phyloP scores from a whole-genome alignment of 1,140 invertebrate species.

The Drosophila melanica region DNA sequence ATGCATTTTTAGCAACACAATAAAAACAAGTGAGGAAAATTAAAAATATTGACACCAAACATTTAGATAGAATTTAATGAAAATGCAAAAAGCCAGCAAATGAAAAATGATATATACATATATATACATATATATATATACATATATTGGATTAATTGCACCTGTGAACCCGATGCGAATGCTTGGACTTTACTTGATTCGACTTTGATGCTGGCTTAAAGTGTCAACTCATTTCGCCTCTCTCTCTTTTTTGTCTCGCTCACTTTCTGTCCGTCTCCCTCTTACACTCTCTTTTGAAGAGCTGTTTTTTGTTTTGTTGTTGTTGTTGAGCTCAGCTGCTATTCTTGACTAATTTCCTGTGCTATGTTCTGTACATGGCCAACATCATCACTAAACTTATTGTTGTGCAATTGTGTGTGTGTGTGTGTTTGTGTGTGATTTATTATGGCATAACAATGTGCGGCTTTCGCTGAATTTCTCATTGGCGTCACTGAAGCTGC shows the following conservation, averaged over 20 bases:
- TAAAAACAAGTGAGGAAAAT: background rate
- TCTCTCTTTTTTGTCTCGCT: background rate
- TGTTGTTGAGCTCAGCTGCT: constrained; percentile 5
- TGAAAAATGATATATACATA: background rate
- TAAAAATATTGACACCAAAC: no score
- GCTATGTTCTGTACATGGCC: constrained; percentile 26
- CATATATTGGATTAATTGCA: background rate
- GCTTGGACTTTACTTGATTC: constrained; percentile 6
- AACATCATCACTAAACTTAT: constrained; percentile 21
- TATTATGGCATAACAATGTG: constrained; percentile 30
- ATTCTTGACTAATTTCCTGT: constrained; percentile 21
- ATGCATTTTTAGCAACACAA: background rate
- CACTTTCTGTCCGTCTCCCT: background rate
- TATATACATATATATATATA: no score
- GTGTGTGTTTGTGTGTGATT: constrained; percentile 19
- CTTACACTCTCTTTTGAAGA: background rate
- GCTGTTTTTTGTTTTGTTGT: background rate
- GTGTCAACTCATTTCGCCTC: constrained; percentile 6
- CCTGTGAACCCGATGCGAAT: background rate
- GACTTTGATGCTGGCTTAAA: constrained; percentile 3
- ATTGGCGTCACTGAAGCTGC: constrained; percentile 34
- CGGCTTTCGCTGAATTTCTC: constrained; percentile 46
- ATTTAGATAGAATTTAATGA: no score
- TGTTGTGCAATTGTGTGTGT: constrained; percentile 1
- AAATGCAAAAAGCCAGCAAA: background rate